Evolutionary conservation across 2,888 invertebrate genomes (phyloP), one percentile per base, ranked within the genome.

Genomic region (Leucania comma): DNA sequence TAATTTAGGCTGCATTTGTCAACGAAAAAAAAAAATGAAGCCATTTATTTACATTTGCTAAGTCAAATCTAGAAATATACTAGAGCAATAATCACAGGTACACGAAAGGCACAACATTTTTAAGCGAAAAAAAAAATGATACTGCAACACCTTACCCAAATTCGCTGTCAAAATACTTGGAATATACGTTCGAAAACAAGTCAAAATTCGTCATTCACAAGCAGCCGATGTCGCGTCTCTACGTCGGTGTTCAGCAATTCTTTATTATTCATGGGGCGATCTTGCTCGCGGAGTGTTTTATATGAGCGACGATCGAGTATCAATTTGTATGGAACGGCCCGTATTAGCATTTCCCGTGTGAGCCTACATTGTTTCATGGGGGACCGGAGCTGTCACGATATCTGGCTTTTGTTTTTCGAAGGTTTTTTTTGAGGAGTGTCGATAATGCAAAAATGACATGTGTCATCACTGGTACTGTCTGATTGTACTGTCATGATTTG

Each of bases 231-330:
- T 83, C 83, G 85, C 90, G 87, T 85, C 88, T 88, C 89, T 88
- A 89, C 92, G 91, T 86, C 92, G 89, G 87, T 91, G 86, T 90
- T 92, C 87, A 89, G 91, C 93, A 93, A 93, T 95, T 95, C 93
- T 95, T 96, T 96, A 95, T 96, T 96, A 96, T 96, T 95, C 96
- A 96, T 96, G 92, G 93, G 90, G 93, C 93, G 95, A 93, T 93
- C 93, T 93, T 91, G 91, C 91, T 92, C 91, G 90, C 91, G 91
- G 94, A 95, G 96, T 96, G 95, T 96, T 96, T 96, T 96, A 96
- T 96, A 96, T 95, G 96, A 95, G 95, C 94, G 93, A 95, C 96
- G 95, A 96, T 96, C 95, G 95, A 95, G 94, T 96, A 96, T 96
- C 96, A 96, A 96, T 96, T 96, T 95, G 95, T 94, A 91, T 90